Evolutionary conservation across 2,113 vertebrate genomes (phyloP).

Genomic region (Oreochromis aureus): DNA sequence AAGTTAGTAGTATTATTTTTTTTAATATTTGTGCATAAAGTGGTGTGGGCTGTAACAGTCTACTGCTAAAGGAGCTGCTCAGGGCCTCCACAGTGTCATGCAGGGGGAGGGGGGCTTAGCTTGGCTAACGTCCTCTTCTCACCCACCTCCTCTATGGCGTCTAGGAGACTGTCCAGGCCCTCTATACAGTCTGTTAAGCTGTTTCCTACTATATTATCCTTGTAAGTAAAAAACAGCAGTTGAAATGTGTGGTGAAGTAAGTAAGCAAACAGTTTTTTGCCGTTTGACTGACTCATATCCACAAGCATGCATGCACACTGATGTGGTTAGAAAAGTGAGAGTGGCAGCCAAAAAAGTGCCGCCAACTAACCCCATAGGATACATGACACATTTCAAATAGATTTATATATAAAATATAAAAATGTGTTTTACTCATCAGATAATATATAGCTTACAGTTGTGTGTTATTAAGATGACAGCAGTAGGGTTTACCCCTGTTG

Average conservation of each 20-base stretch:
- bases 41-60: background rate
- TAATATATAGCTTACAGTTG: background rate
- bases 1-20: accelerated
- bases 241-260: conserved; percentile 35
- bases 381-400: background rate
- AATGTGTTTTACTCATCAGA: background rate
- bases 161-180: background rate
- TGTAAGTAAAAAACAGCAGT: conserved; percentile 4
- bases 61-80: background rate
- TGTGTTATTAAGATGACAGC: background rate
- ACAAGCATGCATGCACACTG: conserved; percentile 43
- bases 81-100: background rate
- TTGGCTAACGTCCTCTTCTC: background rate
- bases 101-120: background rate
- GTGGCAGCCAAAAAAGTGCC: conserved; percentile 20
- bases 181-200: background rate
- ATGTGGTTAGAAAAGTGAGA: conserved; percentile 55
- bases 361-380: background rate
- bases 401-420: background rate
- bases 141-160: background rate
- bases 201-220: conserved; percentile 5
- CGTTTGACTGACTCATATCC: conserved; percentile 57
- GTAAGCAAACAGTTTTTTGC: background rate
- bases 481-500: background rate
- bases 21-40: background rate